Evolutionary conservation across 2,113 vertebrate genomes (phyloP).

Genomic region (Esox niger): DNA sequence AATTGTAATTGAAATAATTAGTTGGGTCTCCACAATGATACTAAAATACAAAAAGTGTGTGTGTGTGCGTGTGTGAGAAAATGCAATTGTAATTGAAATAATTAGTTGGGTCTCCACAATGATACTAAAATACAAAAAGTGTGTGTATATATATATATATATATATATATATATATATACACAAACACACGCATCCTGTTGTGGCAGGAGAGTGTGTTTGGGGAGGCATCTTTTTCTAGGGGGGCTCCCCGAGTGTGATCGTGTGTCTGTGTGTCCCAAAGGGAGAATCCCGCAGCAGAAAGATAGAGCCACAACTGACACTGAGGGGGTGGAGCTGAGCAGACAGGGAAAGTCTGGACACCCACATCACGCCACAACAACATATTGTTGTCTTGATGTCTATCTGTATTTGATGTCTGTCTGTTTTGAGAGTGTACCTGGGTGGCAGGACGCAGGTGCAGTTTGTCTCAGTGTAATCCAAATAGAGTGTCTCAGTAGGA

Average conservation of each 20-base stretch:
- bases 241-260: not conserved
- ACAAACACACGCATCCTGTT: not conserved
- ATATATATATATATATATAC: too few relatives aligned
- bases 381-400: constrained; percentile 15
- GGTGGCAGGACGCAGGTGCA: constrained; percentile 42
- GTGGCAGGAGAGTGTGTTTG: not conserved
- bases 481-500: constrained; percentile 59
- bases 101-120: too few relatives aligned
- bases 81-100: too few relatives aligned
- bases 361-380: constrained; percentile 27
- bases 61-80: too few relatives aligned
- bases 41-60: too few relatives aligned
- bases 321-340: constrained; percentile 46
- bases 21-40: too few relatives aligned
- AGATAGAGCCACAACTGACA: constrained; percentile 37
- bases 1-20: too few relatives aligned
- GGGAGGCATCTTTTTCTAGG: not conserved
- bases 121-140: too few relatives aligned
- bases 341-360: constrained; percentile 40
- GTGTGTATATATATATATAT: not conserved
- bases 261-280: constrained; percentile 32
- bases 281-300: constrained; percentile 56
- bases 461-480: constrained; percentile 49
- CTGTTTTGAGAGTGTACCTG: not conserved
- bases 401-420: not conserved